Evolutionary conservation across 2,888 invertebrate genomes (phyloP), one percentile per base, ranked within the genome.

Genomic region (Cryptocephalus primarius): DNA sequence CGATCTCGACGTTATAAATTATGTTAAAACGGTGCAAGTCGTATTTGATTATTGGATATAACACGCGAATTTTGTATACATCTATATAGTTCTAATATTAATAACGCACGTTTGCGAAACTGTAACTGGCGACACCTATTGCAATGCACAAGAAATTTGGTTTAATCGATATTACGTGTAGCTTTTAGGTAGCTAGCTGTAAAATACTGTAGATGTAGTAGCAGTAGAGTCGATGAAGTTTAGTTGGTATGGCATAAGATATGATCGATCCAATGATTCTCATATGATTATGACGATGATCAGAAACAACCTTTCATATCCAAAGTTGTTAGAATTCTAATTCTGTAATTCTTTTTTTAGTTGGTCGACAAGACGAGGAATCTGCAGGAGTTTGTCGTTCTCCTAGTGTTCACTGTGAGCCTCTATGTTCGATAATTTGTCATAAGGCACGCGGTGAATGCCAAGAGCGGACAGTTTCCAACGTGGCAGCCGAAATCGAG

Each of bases 361-460:
- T 22, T 22, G 22, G 6, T 22, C 22, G 22, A 22, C 22, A 22
- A 6, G 22, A 2, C 22, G 22, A 22, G 22, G 22, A 6, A 22
- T 22, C 22, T 6, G 22, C 22, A 22, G 44, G 48, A 41, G 58
- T 62, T 73, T 70, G 79, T 78, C 82, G 75, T 77, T 77, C 85
- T 89, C 89, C 88, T 89, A 84, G 90, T 87, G 83, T 90, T 88
- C 90, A 90, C 89, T 88, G 88, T 81, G 81, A 84, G 85, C 81
- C 88, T 90, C 80, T 92, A 92, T 91, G 84, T 83, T 76, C 77
- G 46, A 72, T 55, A 65, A 73, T 70, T 72, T 57, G 79, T 84
- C 90, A 90, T 93, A 93, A 93, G 92, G 93, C 93, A 93, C 93
- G 93, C 92, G 92, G 93, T 93, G 92, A 93, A 93, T 93, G 92